These are phyloP conservation scores for Cyaniris semiargus DNA, from an alignment of 2,888 invertebrate genomes.

Conservation along the genomic window DNA sequence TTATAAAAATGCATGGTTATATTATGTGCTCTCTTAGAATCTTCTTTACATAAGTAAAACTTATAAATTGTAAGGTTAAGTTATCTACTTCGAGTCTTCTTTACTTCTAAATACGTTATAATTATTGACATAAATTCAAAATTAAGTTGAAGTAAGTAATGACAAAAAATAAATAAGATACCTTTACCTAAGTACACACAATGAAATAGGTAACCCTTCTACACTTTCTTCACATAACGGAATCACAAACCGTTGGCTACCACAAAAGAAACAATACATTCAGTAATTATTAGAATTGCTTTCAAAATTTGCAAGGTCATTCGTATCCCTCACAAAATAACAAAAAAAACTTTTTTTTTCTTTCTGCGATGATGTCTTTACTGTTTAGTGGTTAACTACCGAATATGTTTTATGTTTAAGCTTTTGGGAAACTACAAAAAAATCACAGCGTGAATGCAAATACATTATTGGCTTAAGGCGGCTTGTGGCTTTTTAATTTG, in stretches of 20 bases:
- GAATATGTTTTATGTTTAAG: not conserved
- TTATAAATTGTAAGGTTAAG: too few relatives aligned
- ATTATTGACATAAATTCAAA: too few relatives aligned
- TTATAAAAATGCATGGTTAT: too few relatives aligned
- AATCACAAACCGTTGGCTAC: conserved; percentile 1
- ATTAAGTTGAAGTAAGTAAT: too few relatives aligned
- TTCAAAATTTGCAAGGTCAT: conserved; percentile 12
- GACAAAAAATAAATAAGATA: not conserved
- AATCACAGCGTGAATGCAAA: not conserved
- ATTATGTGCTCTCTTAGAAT: too few relatives aligned
- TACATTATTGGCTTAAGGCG: not conserved
- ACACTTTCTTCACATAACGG: conserved; percentile 4
- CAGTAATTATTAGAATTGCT: conserved; percentile 3
- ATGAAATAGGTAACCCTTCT: not conserved
- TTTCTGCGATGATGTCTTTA: not conserved
- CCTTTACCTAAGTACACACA: not conserved
- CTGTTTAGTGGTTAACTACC: conserved; percentile 19
- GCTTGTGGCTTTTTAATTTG: not conserved
- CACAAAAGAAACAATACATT: conserved; percentile 7
- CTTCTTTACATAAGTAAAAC: too few relatives aligned
- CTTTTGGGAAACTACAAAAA: not conserved
- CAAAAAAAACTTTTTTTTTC: not conserved
- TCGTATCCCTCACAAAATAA: not conserved
- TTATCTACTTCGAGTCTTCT: too few relatives aligned
- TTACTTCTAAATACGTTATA: too few relatives aligned